A percentile compares a stretch with the other conserved stretches of the same genome.
Conservation (phyloP, 2,797 vertebrate genomes). For the Sphenopsis melanotis region DNA sequence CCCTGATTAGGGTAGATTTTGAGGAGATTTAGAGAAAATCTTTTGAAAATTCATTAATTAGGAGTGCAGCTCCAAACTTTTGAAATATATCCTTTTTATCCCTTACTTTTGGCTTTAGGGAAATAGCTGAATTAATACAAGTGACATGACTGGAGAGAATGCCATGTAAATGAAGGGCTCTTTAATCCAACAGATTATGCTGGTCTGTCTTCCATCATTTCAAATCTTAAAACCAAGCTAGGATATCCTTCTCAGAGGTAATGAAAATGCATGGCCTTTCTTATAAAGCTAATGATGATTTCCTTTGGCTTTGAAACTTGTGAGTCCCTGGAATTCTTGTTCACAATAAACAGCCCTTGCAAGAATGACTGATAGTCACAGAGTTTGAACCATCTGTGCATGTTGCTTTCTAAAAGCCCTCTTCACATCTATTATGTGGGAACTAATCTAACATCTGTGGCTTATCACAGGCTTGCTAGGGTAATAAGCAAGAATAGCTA, state of each 20-base stretch:
- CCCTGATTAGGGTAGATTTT: slow-evolving; percentile 68
- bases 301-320: background rate
- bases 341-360: background rate
- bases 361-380: background rate
- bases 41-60: slow-evolving; percentile 85
- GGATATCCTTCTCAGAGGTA: background rate
- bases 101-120: background rate
- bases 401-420: background rate
- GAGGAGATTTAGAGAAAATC: slow-evolving; percentile 73
- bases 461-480: background rate
- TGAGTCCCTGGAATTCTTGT: background rate
- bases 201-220: background rate
- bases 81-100: slow-evolving; percentile 51
- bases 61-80: slow-evolving; percentile 81
- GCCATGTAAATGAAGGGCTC: background rate
- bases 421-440: background rate
- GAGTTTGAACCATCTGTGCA: background rate
- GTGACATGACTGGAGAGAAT: background rate
- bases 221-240: background rate
- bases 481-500: background rate
- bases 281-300: background rate
- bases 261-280: background rate
- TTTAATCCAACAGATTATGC: background rate
- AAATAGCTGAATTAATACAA: background rate
- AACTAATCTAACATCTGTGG: background rate